Base-by-base conservation (phyloP, 2,113 vertebrate genomes). In the Cottus gobio region DNA sequence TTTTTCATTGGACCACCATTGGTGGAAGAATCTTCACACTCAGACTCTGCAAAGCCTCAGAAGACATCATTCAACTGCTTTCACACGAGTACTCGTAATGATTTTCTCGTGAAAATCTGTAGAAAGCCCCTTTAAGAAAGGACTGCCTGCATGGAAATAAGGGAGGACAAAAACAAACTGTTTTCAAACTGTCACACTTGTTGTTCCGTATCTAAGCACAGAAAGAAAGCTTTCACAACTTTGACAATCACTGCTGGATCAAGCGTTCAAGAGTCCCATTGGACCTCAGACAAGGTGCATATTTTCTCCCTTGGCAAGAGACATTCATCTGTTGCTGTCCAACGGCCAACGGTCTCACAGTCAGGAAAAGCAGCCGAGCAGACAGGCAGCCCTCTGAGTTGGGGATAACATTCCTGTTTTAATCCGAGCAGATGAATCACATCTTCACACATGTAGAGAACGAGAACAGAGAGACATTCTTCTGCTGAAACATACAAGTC, bases 221-320 rank as follows among this genome's bases (percentile, higher is more conserved):
- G 16, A 61, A 44, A 44, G 31, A 44, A 76, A 66, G n/a, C n/a
- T n/a, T n/a, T n/a, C n/a, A n/a, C n/a, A 34, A 63, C 28, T 7
- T 86, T 87, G 16, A 84, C n/a, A 52, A 62, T 44, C 16, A 30
- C 46, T 42, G 69, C 81, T 76, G 75, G 26, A 44, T 82, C 85
- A 30, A 48, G 34, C 60, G 8, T 52, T 54, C 24, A 30, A 58
- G 73, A 66, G 77, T 76, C 84, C 63, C 50, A 24, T 46, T 72
- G 77, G 85, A 84, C 82, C 73, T 82, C 52, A 76, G 90, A 85
- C 77, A 89, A 88, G 84, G 64, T 70, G 85, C 86, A 90, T 90
- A 85, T 78, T 91, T 90, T 89, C 63, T 87, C 80, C 85, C 84
- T 79, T 72, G 79, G 80, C 56, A 56, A 76, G 76, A 88, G 58